These are phyloP conservation scores for Toxotes lorentzi DNA, from an alignment of 2,797 vertebrate genomes.

Conservation along the genomic window DNA sequence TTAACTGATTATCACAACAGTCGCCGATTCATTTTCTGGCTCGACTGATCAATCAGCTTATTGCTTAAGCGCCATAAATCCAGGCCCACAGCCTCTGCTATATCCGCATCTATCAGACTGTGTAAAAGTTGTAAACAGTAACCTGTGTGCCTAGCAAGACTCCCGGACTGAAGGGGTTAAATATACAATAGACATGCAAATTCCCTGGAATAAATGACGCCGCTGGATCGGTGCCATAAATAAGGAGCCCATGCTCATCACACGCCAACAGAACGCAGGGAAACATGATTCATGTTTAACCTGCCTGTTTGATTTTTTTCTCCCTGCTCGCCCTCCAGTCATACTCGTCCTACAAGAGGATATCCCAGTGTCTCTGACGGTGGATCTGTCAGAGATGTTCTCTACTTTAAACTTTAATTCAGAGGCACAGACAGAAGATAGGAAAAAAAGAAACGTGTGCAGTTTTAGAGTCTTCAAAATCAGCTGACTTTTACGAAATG, in stretches of 20 bases:
- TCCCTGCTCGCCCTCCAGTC: slow-evolving; percentile 13
- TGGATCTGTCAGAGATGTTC: background rate
- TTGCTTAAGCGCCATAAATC: background rate
- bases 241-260: slow-evolving; percentile 65
- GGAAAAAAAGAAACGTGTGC: background rate
- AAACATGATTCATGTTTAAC: slow-evolving; percentile 68
- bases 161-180: slow-evolving; percentile 50
- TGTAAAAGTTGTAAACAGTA: slow-evolving; percentile 12
- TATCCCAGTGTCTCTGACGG: background rate
- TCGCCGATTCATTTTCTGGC: background rate
- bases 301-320: slow-evolving; percentile 17
- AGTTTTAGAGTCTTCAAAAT: background rate
- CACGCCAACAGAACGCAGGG: slow-evolving; percentile 39
- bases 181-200: slow-evolving; percentile 74
- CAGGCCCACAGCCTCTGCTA: background rate
- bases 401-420: background rate
- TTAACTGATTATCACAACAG: background rate
- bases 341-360: slow-evolving; percentile 1
- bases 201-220: slow-evolving; percentile 62
- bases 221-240: slow-evolving; percentile 67
- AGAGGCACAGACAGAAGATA: background rate
- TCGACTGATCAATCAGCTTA: background rate
- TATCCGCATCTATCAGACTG: background rate
- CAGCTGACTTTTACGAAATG: background rate
- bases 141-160: background rate